Evolutionary conservation across 2,797 vertebrate species (phyloP).

Genomic region (Simalia tracyae): DNA sequence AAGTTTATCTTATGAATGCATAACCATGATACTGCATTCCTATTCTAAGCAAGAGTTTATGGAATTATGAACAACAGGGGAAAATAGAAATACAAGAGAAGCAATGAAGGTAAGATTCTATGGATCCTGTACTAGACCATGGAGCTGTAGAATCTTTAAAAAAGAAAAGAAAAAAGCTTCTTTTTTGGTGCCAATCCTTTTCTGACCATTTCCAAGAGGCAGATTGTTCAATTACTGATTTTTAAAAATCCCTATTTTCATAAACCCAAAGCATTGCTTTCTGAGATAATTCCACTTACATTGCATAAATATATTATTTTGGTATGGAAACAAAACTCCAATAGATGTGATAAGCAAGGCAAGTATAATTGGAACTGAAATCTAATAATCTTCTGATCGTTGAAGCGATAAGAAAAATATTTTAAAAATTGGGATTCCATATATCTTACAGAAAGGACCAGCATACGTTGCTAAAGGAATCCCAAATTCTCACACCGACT

Average conservation of each 20-base stretch:
- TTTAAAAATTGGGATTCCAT: not conserved
- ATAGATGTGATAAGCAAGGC: not conserved
- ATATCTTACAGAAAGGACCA: not conserved
- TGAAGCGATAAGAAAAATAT: not conserved
- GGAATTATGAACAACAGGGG: not conserved
- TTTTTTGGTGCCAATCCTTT: no score
- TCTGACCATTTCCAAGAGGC: not conserved
- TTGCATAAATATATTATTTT: not conserved
- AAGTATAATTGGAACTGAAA: not conserved
- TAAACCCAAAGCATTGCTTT: not conserved
- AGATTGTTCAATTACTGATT: not conserved
- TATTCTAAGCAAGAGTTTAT: not conserved
- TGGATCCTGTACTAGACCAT: not conserved
- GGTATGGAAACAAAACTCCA: not conserved
- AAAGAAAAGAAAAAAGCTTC: not conserved
- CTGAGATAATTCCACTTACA: not conserved
- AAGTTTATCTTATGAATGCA: not conserved
- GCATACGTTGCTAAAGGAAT: not conserved
- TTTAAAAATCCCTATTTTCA: not conserved
- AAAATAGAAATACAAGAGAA: not conserved
- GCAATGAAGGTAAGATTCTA: not conserved
- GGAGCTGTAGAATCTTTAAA: not conserved
- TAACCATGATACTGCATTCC: not conserved
- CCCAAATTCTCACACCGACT: conserved; percentile 29
- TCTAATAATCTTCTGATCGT: not conserved